Conservation (phyloP, 30 jellyfish, hydroid and myxozoan species). For the Rhopilema esculentum region DNA sequence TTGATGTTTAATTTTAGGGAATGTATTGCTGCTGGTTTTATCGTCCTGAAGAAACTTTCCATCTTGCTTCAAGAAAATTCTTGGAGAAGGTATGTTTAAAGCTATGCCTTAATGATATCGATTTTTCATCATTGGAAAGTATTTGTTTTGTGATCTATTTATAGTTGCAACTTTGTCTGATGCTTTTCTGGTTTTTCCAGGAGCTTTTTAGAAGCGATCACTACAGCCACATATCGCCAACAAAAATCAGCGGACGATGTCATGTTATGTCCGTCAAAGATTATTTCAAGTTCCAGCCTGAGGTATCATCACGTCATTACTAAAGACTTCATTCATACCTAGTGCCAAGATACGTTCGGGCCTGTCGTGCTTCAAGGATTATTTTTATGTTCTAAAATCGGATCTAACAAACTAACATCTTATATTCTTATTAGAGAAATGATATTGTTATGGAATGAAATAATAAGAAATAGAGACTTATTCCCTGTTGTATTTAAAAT, state of each 20-base stretch:
- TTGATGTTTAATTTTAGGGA: conserved; percentile 64
- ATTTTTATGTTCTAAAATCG: no score
- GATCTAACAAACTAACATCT: no score
- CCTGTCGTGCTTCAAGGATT: no score
- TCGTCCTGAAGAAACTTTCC: conserved; percentile 97
- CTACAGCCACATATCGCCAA: conserved; percentile 74
- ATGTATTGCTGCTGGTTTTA: conserved; percentile 95
- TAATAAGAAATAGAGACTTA: no score
- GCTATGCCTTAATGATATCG: not conserved
- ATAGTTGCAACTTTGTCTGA: not conserved
- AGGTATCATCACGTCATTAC: conserved; percentile 38
- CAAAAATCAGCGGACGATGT: conserved; percentile 81
- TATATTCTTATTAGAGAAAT: no score
- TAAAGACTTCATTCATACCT: no score
- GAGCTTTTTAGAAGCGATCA: conserved; percentile 92
- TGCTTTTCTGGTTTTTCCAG: conserved; percentile 2
- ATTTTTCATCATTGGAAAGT: not conserved
- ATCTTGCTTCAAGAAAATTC: conserved; percentile 94
- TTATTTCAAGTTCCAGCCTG: conserved; percentile 82
- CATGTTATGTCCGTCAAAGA: conserved; percentile 89
- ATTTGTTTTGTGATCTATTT: not conserved
- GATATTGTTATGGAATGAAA: no score
- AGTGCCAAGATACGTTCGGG: no score
- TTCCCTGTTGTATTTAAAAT: no score
- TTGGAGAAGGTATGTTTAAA: conserved; percentile 65